phyloP scores from a whole-genome alignment of 2,113 vertebrate genomes.

The Perognathus longimembris region DNA sequence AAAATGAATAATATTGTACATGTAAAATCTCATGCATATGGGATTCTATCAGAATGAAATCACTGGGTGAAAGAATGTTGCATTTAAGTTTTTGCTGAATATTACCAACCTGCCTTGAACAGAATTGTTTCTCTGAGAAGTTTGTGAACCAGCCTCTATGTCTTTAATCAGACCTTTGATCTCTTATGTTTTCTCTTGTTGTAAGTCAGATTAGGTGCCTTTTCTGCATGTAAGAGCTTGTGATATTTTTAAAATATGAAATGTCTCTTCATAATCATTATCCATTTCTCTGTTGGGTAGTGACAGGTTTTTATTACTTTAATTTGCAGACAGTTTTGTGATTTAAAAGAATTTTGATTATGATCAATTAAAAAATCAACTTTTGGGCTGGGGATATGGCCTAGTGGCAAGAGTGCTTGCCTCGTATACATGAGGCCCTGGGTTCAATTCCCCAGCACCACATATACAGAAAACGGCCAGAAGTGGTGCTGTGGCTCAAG shows the following conservation, averaged over 20 bases:
- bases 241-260: background rate
- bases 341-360: conserved; percentile 18
- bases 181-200: conserved; percentile 9
- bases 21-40: conserved; percentile 7
- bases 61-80: background rate
- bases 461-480: too few relatives aligned
- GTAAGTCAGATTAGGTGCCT: background rate
- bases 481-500: too few relatives aligned
- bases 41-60: background rate
- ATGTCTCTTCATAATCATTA: background rate
- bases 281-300: background rate
- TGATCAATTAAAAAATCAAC: background rate
- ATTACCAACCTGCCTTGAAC: background rate
- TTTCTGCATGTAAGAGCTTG: background rate
- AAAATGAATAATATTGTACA: conserved; percentile 30
- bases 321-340: background rate
- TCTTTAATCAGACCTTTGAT: conserved; percentile 31
- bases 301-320: background rate
- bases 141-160: too few relatives aligned
- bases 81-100: conserved; percentile 36
- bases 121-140: background rate
- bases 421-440: too few relatives aligned
- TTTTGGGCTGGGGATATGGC: too few relatives aligned
- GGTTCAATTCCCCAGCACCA: too few relatives aligned
- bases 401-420: too few relatives aligned